Evolutionary conservation across 2,113 vertebrate species (phyloP).

Genomic region (Urocitellus parryii): DNA sequence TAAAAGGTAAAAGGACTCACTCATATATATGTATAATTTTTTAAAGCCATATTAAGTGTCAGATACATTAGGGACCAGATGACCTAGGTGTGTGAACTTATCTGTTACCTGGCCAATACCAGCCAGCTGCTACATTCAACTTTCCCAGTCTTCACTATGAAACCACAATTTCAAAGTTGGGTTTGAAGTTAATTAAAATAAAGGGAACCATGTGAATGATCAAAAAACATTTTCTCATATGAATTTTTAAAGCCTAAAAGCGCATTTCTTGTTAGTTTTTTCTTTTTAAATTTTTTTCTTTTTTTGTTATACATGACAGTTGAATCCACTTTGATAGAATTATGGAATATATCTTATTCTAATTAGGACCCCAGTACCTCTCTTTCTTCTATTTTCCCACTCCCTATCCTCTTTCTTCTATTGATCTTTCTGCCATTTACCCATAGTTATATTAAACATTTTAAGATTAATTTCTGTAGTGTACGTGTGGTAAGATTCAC

Average conservation of each 20-base stretch:
- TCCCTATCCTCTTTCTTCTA: too few species aligned
- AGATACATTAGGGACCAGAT: background rate
- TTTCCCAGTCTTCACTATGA: background rate
- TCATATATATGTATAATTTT: background rate
- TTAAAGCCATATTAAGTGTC: background rate
- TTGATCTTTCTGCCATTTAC: too few species aligned
- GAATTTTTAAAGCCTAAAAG: background rate
- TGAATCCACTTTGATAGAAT: too few species aligned
- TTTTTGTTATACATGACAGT: too few species aligned
- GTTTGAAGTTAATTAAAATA: constrained; percentile 25
- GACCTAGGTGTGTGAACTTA: background rate
- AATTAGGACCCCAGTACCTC: too few species aligned
- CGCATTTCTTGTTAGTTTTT: too few species aligned
- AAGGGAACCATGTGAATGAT: background rate
- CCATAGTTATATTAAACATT: too few species aligned
- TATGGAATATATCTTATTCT: too few species aligned
- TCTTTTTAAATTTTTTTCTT: too few species aligned
- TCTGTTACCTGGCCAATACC: background rate
- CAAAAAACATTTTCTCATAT: background rate
- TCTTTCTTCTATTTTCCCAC: too few species aligned
- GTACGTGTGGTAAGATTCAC: too few species aligned
- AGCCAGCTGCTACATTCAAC: background rate
- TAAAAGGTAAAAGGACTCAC: background rate
- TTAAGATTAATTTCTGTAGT: too few species aligned
- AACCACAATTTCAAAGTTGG: background rate